Percentiles rank a stretch among this genome's conserved stretches.
Evolutionary conservation across 2,797 vertebrate genomes (phyloP).

Genomic region (Notolepis coatsorum): DNA sequence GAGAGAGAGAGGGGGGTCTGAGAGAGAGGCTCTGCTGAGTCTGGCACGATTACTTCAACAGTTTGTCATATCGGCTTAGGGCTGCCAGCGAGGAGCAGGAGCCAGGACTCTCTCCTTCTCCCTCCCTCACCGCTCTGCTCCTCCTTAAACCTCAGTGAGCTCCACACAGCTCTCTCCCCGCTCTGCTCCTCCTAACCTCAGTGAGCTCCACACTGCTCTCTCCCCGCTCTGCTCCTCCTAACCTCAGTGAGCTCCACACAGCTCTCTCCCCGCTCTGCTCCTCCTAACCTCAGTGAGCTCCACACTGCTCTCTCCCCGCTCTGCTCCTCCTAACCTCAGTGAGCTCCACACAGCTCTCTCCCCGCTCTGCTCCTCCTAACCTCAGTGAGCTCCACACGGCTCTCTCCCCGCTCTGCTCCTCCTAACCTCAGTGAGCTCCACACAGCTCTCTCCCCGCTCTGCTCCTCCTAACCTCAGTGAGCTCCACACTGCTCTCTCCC

Average conservation of each 20-base stretch:
- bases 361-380: background rate
- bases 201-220: too few relatives aligned
- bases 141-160: background rate
- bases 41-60: slow-evolving; percentile 68
- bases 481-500: background rate
- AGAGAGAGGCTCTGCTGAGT: slow-evolving; percentile 51
- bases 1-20: background rate
- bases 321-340: background rate
- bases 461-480: background rate
- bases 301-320: background rate
- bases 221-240: background rate
- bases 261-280: background rate
- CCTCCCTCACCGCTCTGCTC: background rate
- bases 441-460: background rate
- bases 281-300: background rate
- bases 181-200: background rate
- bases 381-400: background rate
- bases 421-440: background rate
- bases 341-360: too few relatives aligned
- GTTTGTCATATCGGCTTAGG: slow-evolving; percentile 73
- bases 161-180: too few relatives aligned
- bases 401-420: background rate
- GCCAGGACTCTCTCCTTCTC: slow-evolving; percentile 33
- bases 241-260: background rate
- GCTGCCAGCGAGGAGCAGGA: slow-evolving; percentile 45